Evolutionary conservation across 1,140 invertebrate species (phyloP).

Genomic region (Drosophila tropicalis): DNA sequence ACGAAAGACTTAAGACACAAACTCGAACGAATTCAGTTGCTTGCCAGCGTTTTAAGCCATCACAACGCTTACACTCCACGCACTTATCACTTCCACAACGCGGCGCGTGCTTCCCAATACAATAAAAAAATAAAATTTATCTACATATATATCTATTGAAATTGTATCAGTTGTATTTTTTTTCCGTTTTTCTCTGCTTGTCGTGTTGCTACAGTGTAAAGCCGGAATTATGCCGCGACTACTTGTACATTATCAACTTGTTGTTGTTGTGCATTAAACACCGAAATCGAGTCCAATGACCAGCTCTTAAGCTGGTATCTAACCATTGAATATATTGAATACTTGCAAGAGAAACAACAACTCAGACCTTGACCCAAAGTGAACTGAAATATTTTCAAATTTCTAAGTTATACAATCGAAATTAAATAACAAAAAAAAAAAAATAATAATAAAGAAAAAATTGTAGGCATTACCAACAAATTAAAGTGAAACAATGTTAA

Average conservation of each 20-base stretch:
- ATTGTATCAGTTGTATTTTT: slow-evolving; percentile 51
- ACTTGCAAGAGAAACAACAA: slow-evolving; percentile 9
- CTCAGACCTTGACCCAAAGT: slow-evolving; percentile 50
- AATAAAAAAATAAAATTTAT: slow-evolving; percentile 35
- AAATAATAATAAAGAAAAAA: neutral
- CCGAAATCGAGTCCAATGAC: slow-evolving; percentile 76
- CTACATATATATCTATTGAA: slow-evolving; percentile 18
- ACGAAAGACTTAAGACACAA: slow-evolving; percentile 71
- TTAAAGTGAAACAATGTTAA: slow-evolving; percentile 29
- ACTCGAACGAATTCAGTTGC: slow-evolving; percentile 51
- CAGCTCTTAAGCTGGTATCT: slow-evolving; percentile 45
- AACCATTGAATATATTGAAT: slow-evolving; percentile 25
- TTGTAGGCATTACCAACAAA: neutral
- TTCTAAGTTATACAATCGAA: slow-evolving; percentile 32
- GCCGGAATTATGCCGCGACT: slow-evolving; percentile 72
- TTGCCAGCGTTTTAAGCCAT: slow-evolving; percentile 55
- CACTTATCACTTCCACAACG: slow-evolving; percentile 23
- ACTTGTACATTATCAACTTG: slow-evolving; percentile 34
- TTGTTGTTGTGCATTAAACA: slow-evolving; percentile 51
- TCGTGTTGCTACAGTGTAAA: slow-evolving; percentile 9
- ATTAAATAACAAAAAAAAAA: slow-evolving; percentile 18
- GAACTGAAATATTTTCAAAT: slow-evolving; percentile 20
- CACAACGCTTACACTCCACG: slow-evolving; percentile 42
- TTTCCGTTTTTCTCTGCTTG: neutral
- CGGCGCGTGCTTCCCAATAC: slow-evolving; percentile 51